Percentiles rank a stretch among this genome's conserved stretches.
Evolutionary conservation across 1,140 invertebrate genomes (phyloP).

Genomic region (Drosophila rhopaloa): DNA sequence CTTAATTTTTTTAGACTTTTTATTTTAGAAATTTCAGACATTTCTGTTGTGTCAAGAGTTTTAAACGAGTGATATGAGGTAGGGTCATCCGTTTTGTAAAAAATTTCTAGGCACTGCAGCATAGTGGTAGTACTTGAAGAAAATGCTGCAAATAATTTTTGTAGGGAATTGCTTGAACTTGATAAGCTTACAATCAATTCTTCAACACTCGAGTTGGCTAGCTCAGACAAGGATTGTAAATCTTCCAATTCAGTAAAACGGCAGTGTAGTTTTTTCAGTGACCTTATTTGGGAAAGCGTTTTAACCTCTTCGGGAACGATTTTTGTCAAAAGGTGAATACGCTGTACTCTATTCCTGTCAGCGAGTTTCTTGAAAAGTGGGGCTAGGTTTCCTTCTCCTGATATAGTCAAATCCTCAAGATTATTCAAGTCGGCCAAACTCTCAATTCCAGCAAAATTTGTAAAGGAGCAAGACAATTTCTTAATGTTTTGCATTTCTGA

Average conservation of each 20-base stretch:
- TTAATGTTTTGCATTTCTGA: neutral
- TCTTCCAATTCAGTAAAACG: neutral
- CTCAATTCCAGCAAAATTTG: neutral
- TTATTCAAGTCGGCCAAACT: neutral
- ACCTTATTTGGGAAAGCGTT: neutral
- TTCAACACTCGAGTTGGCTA: slow-evolving; percentile 5
- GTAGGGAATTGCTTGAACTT: neutral
- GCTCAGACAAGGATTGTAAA: neutral
- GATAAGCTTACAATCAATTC: neutral
- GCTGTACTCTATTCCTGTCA: neutral
- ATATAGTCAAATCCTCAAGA: neutral
- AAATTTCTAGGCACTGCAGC: neutral
- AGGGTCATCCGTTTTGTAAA: too few species aligned
- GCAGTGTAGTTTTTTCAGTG: neutral
- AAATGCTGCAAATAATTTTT: neutral
- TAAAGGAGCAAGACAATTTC: neutral
- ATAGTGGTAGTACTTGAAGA: neutral
- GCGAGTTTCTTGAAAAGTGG: neutral
- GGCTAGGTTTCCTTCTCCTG: neutral
- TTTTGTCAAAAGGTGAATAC: neutral
- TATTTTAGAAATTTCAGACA: neutral
- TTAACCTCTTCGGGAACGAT: neutral
- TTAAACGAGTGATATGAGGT: too few species aligned
- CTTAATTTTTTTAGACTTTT: neutral
- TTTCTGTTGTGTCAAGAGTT: too few species aligned